Conservation (phyloP, 2,113 vertebrate species). For the Psettodes erumei region DNA sequence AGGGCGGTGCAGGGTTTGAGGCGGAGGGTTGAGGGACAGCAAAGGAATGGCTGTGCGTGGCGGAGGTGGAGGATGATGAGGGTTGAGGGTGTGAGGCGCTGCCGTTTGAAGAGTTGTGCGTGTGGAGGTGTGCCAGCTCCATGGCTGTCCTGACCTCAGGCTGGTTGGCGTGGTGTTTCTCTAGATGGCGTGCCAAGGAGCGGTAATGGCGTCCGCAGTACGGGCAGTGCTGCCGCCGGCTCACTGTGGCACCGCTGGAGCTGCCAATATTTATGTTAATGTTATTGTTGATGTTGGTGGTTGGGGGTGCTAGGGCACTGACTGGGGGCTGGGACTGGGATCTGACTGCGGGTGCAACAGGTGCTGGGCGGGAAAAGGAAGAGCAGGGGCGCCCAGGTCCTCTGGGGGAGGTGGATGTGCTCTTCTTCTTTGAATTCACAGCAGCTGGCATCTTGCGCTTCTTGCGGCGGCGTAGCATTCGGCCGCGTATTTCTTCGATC, state of each 20-base stretch:
- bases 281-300: constrained; percentile 85
- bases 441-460: constrained; percentile 73
- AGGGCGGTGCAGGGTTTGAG: constrained; percentile 61
- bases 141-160: constrained; percentile 80
- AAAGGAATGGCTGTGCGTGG: constrained; percentile 71
- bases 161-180: constrained; percentile 84
- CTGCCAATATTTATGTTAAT: constrained; percentile 84
- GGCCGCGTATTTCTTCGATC: constrained; percentile 80
- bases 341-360: constrained; percentile 52
- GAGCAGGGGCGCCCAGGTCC: constrained; percentile 76
- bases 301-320: constrained; percentile 68
- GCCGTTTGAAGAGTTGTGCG: constrained; percentile 65
- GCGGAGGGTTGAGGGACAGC: constrained; percentile 71
- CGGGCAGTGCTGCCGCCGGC: constrained; percentile 80
- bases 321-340: constrained; percentile 63
- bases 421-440: constrained; percentile 74
- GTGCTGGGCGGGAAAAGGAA: constrained; percentile 72
- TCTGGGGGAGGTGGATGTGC: constrained; percentile 39
- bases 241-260: constrained; percentile 64
- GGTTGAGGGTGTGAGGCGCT: constrained; percentile 59
- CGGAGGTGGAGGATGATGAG: constrained; percentile 51
- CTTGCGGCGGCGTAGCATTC: constrained; percentile 82
- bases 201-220: constrained; percentile 84
- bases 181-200: constrained; percentile 82
- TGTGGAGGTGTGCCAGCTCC: constrained; percentile 79